Conservation (phyloP, 1,140 invertebrate species). For the Asobara japonica region DNA sequence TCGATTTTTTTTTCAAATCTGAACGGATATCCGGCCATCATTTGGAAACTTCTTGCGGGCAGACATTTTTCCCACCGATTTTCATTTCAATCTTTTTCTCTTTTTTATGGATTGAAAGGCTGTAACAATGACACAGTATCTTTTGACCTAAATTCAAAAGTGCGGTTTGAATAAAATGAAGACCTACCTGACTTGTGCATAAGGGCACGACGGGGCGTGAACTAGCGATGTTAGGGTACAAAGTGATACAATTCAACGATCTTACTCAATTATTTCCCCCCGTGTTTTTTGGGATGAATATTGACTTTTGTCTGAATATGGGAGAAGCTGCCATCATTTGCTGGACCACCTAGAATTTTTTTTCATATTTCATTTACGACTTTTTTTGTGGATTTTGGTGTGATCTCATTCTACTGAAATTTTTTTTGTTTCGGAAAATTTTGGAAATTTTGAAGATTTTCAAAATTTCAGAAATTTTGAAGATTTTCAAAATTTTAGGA, state of each 20-base stretch:
- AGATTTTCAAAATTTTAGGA: too few species aligned
- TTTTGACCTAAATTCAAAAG: background rate
- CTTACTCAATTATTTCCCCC: background rate
- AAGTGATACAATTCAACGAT: background rate
- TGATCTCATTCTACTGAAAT: too few species aligned
- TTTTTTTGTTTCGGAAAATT: too few species aligned
- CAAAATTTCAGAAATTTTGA: too few species aligned
- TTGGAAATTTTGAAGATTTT: too few species aligned
- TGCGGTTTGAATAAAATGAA: background rate
- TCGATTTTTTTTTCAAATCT: background rate
- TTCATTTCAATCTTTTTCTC: background rate
- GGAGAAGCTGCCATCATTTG: too few species aligned
- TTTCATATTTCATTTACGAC: too few species aligned
- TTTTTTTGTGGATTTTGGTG: too few species aligned
- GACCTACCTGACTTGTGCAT: background rate
- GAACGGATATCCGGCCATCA: conserved; percentile 16
- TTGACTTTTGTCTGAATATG: background rate
- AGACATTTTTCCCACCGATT: background rate
- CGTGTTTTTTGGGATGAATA: background rate
- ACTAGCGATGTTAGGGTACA: background rate
- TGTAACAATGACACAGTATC: background rate
- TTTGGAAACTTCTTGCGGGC: background rate
- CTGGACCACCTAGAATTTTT: too few species aligned
- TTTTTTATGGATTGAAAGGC: background rate
- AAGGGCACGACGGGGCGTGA: background rate